Evolutionary conservation across 2,797 vertebrate genomes (phyloP).

Genomic region (Hemibagrus guttatus): DNA sequence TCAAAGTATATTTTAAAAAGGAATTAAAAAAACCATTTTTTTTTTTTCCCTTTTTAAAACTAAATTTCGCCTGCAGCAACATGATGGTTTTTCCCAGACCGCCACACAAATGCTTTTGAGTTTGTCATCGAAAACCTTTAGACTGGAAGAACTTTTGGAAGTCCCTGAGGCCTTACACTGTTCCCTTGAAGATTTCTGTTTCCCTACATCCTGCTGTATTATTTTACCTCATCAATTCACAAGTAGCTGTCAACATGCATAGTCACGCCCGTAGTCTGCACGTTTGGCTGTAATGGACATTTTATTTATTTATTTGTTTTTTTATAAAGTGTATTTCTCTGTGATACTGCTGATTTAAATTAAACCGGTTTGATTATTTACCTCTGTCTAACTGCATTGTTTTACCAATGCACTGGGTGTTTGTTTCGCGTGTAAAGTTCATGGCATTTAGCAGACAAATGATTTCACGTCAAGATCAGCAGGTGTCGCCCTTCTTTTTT

Average conservation of each 20-base stretch:
- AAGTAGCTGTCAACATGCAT: no score
- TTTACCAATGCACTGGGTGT: background rate
- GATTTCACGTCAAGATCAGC: no score
- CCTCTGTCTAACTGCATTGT: background rate
- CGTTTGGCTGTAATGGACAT: background rate
- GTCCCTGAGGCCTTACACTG: background rate
- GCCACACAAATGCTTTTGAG: background rate
- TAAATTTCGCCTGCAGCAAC: background rate
- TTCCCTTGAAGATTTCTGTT: background rate
- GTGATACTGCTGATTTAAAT: background rate
- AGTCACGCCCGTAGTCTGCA: background rate
- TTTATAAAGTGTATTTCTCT: slow-evolving; percentile 9
- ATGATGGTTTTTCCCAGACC: background rate
- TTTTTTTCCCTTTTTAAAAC: no score
- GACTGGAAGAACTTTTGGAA: background rate
- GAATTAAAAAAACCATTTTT: no score
- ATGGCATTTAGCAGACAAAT: no score
- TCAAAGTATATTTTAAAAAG: background rate
- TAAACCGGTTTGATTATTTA: background rate
- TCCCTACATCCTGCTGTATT: background rate
- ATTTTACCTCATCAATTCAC: background rate
- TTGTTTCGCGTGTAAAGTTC: background rate
- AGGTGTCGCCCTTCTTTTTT: no score
- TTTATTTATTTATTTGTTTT: background rate
- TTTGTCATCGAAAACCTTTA: background rate